phyloP scores from a whole-genome alignment of 2,888 invertebrate species.

The Chaitophorus viminalis region DNA sequence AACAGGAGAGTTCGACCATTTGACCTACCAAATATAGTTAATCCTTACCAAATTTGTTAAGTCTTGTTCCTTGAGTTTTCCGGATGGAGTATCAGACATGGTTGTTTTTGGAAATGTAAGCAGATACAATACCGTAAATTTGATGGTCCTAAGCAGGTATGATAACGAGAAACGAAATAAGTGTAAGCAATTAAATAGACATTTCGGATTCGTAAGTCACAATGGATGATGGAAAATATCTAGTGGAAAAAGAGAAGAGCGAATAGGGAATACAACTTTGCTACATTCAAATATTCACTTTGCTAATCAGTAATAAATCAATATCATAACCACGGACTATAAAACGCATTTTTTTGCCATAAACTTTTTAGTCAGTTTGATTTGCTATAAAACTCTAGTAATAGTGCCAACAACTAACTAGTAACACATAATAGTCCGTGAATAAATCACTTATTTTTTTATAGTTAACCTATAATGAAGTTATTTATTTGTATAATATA shows the following conservation, averaged over 20 bases:
- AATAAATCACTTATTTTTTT: too few species aligned
- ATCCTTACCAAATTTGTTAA: slow-evolving; percentile 40
- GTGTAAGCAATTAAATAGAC: not conserved
- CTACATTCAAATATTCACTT: too few species aligned
- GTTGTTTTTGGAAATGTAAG: not conserved
- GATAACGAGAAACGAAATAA: not conserved
- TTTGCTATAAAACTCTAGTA: too few species aligned
- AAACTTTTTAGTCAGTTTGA: too few species aligned
- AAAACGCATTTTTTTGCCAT: too few species aligned
- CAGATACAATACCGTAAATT: not conserved
- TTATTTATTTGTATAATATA: too few species aligned
- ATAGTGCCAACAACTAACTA: too few species aligned
- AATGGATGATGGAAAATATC: not conserved
- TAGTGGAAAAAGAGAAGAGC: not conserved
- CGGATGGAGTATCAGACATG: slow-evolving; percentile 48
- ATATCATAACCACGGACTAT: too few species aligned
- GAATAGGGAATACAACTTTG: not conserved
- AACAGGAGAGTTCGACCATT: not conserved
- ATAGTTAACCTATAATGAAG: too few species aligned
- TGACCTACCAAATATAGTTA: too few species aligned
- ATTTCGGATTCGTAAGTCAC: not conserved
- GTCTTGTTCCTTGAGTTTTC: slow-evolving; percentile 59
- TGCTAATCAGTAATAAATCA: too few species aligned
- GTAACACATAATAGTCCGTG: too few species aligned
- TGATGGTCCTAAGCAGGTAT: not conserved